Percentiles rank a stretch among this genome's conserved stretches.
These are phyloP conservation scores for Stenotaenia linearis DNA, from an alignment of 2,888 invertebrate genomes.

Conservation along the genomic window DNA sequence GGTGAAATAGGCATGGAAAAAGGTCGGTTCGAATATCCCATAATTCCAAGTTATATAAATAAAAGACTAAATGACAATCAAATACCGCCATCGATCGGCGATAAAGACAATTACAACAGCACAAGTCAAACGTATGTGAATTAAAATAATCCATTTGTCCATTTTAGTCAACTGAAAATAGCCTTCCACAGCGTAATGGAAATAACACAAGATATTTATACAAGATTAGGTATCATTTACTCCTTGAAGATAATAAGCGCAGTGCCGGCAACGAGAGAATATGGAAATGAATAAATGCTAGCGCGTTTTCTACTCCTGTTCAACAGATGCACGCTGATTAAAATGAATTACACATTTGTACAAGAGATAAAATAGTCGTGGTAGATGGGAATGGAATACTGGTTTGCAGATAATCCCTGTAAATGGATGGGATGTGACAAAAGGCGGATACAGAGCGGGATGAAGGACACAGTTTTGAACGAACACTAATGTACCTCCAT, in stretches of 20 bases:
- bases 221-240: background rate
- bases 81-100: background rate
- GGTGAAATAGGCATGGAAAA: background rate
- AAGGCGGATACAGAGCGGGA: conserved; percentile 7
- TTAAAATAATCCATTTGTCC: conserved; percentile 5
- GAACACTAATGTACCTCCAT: conserved; percentile 19
- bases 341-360: conserved; percentile 24
- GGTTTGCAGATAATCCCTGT: conserved; percentile 7
- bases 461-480: conserved; percentile 19
- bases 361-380: conserved; percentile 19
- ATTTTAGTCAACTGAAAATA: background rate
- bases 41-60: background rate
- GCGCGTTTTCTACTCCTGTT: background rate
- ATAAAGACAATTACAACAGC: background rate
- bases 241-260: background rate
- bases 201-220: background rate
- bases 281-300: conserved; percentile 12
- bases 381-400: conserved; percentile 1
- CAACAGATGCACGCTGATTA: conserved; percentile 10
- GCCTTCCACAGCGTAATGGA: background rate
- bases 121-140: background rate
- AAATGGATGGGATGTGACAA: conserved; percentile 26
- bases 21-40: background rate
- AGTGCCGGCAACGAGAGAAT: background rate
- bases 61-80: background rate